These are phyloP conservation scores for Chloroclysta siterata DNA, from an alignment of 2,888 invertebrate genomes.

Conservation along the genomic window DNA sequence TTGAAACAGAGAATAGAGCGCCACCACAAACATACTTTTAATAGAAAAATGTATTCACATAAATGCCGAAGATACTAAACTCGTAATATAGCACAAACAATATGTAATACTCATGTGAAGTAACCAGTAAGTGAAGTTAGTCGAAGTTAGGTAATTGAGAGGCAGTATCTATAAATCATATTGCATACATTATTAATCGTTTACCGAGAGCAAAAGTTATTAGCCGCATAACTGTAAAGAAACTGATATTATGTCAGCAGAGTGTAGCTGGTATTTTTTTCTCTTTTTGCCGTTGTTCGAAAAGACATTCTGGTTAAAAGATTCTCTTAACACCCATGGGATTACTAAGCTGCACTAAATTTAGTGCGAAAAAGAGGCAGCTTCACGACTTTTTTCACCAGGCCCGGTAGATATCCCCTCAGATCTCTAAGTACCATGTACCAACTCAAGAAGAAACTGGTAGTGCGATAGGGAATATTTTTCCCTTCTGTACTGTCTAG, in stretches of 20 bases:
- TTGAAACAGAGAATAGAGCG: not conserved
- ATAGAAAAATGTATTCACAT: conserved; percentile 15
- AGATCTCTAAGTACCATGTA: no score
- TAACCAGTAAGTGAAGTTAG: conserved; percentile 22
- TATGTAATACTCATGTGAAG: conserved; percentile 32
- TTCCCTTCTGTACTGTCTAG: not conserved
- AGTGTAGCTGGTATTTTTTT: not conserved
- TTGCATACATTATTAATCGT: conserved; percentile 41
- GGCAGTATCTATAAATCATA: conserved; percentile 42
- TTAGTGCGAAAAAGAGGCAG: no score
- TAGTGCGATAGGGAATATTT: not conserved
- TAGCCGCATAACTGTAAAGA: conserved; percentile 9
- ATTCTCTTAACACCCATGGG: no score
- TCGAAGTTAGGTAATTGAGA: conserved; percentile 36
- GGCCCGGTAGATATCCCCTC: no score
- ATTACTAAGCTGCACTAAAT: not conserved
- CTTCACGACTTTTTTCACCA: no score
- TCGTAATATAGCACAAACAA: conserved; percentile 18
- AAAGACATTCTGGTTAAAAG: no score
- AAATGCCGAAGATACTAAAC: conserved; percentile 10
- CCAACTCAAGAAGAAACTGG: no score
- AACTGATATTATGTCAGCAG: not conserved
- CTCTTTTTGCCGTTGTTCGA: not conserved
- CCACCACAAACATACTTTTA: not conserved
- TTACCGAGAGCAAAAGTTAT: conserved; percentile 33